Conservation (phyloP, 1,140 invertebrate genomes). For the Sarcophaga bullata region DNA sequence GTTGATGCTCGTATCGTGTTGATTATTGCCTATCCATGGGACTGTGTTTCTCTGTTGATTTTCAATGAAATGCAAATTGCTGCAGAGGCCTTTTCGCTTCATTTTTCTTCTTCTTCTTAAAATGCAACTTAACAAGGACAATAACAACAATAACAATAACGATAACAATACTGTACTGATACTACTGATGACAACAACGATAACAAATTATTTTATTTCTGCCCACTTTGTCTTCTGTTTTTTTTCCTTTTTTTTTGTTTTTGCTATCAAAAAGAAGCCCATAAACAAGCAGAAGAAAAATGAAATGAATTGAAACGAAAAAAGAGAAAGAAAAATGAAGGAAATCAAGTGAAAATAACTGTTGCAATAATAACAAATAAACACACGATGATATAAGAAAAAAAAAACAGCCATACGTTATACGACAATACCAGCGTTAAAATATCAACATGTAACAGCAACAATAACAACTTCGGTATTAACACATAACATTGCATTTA, state of each 20-base stretch:
- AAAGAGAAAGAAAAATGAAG: not conserved
- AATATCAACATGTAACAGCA: not conserved
- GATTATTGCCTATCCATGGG: not conserved
- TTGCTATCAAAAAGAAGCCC: too few relatives aligned
- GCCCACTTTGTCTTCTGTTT: too few relatives aligned
- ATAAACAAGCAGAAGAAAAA: too few relatives aligned
- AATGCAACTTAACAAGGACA: conserved; percentile 8
- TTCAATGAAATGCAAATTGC: conserved; percentile 21
- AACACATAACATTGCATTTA: not conserved
- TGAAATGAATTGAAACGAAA: not conserved
- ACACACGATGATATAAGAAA: not conserved
- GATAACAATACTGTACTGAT: too few relatives aligned
- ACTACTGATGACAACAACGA: not conserved
- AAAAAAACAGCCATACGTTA: not conserved
- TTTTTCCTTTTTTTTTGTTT: too few relatives aligned
- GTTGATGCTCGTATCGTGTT: not conserved
- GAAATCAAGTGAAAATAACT: not conserved
- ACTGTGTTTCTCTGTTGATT: not conserved
- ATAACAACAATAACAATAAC: not conserved
- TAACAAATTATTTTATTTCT: not conserved
- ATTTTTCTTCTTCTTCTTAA: not conserved
- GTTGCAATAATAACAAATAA: conserved; percentile 24
- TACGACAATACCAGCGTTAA: not conserved
- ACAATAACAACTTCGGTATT: not conserved
- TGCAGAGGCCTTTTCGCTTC: not conserved